phyloP scores from a whole-genome alignment of 2,888 invertebrate genomes.

The Chalcosyrphus nemorum region DNA sequence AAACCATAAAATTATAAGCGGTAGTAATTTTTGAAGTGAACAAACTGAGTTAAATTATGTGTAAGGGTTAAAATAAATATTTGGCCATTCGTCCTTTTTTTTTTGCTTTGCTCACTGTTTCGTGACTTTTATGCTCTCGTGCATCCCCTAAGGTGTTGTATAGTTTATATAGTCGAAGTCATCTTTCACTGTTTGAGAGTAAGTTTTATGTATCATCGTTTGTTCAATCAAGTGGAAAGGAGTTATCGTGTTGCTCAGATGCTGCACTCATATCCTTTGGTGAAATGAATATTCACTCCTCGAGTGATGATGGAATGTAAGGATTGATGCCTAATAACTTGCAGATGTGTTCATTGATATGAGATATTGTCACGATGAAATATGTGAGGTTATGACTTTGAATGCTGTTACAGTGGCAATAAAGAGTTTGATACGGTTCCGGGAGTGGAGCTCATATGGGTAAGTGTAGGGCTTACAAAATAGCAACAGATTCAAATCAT shows the following conservation, averaged over 20 bases:
- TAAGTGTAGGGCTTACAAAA: background rate
- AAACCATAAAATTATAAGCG: conserved; percentile 73
- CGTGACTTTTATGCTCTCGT: conserved; percentile 31
- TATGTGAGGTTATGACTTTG: conserved; percentile 29
- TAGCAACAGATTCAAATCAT: background rate
- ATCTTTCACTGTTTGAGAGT: background rate
- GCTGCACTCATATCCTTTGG: conserved; percentile 11
- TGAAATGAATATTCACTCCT: background rate
- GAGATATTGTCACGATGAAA: conserved; percentile 27
- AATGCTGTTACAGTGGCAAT: conserved; percentile 20
- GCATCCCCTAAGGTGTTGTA: conserved; percentile 62
- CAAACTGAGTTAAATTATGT: conserved; percentile 69
- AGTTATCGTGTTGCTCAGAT: conserved; percentile 32
- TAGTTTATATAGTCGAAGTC: conserved; percentile 41
- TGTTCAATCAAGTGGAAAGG: conserved; percentile 16
- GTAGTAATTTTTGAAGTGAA: conserved; percentile 67
- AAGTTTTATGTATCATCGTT: background rate
- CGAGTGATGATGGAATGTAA: conserved; percentile 4
- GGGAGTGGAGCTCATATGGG: background rate
- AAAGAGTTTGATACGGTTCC: background rate
- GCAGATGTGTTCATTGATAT: conserved; percentile 41
- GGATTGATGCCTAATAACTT: conserved; percentile 43
- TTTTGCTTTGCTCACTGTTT: background rate
- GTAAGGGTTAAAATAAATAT: conserved; percentile 73
- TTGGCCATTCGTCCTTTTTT: conserved; percentile 24